Base-by-base conservation (phyloP, 2,888 invertebrate species). In the Dryococelus australis region DNA sequence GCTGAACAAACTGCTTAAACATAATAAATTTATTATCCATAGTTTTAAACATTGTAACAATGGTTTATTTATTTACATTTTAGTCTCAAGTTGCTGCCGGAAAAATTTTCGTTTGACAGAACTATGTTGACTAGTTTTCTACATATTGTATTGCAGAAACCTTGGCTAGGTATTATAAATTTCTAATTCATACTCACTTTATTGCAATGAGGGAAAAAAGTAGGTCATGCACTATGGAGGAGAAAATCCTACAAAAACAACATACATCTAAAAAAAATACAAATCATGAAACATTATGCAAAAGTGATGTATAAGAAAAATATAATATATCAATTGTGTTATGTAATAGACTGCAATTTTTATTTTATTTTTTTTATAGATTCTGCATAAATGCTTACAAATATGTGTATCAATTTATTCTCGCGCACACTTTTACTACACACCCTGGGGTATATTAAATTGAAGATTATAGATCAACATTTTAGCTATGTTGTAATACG, bases 11-110 rank as follows among this genome's bases (percentile, higher is more conserved):
- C 65, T n/a, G 65, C 65, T 8, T 65, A 65, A 65, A 8, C 24
- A 65, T 65, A 65, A 65, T 65, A 65, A 65, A 65, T 65, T 65
- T 65, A 65, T 65, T 65, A 65, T 65, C 65, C 65, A 65, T 24
- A 65, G 65, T 20, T 65, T 65, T 1, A 65, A 65, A 65, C 65
- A 65, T 65, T 65, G 10, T 65, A 65, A 65, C 65, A 65, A 65
- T 24, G 16, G 8, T 16, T 65, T 16, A 65, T 9, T 65, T 65
- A 65, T 65, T 65, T 65, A 65, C 20, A n/a, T 65, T 65, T 65
- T 65, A 5, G 65, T 65, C n/a, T n/a, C 65, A 65, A 65, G 65
- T 65, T 65, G 65, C n/a, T 65, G 65, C 65, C n/a, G 20, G 65
- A 24, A 47, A 47, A 65, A 24, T 65, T 65, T n/a, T 65, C 8